Conservation (phyloP, 2,888 invertebrate genomes). For the Cosmorhoe ocellata region DNA sequence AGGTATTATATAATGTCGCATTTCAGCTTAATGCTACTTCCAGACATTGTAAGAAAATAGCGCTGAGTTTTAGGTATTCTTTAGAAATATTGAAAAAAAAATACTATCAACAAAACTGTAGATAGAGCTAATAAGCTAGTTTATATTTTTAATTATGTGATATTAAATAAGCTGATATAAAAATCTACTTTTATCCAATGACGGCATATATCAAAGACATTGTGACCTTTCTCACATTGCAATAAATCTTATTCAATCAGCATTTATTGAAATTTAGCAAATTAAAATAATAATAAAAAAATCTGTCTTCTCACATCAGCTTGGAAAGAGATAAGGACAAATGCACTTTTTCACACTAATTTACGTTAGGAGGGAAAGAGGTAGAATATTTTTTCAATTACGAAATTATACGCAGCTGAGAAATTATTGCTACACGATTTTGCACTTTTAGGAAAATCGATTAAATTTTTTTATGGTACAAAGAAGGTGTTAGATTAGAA, state of each 20-base stretch:
- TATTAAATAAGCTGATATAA: too few relatives aligned
- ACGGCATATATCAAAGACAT: background rate
- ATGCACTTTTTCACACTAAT: background rate
- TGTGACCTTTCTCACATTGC: background rate
- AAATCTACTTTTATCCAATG: background rate
- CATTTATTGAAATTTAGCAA: background rate
- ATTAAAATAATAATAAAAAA: background rate
- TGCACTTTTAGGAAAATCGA: constrained; percentile 19
- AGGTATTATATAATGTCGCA: too few relatives aligned
- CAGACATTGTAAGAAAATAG: too few relatives aligned
- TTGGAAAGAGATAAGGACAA: background rate
- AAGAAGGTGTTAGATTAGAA: constrained; percentile 7
- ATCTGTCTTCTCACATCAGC: background rate
- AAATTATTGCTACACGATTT: constrained; percentile 8
- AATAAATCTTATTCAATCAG: background rate
- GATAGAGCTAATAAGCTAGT: too few relatives aligned
- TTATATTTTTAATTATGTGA: too few relatives aligned
- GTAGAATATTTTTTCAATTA: too few relatives aligned
- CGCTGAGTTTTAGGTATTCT: too few relatives aligned
- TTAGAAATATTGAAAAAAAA: too few relatives aligned
- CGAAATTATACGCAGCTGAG: background rate
- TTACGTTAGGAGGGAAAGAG: too few relatives aligned
- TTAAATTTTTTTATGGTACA: constrained; percentile 9
- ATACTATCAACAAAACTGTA: too few relatives aligned
- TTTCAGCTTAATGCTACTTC: too few relatives aligned